These are phyloP conservation scores for Cotesia vestalis DNA, from an alignment of 1,140 invertebrate genomes.

Conservation along the genomic window DNA sequence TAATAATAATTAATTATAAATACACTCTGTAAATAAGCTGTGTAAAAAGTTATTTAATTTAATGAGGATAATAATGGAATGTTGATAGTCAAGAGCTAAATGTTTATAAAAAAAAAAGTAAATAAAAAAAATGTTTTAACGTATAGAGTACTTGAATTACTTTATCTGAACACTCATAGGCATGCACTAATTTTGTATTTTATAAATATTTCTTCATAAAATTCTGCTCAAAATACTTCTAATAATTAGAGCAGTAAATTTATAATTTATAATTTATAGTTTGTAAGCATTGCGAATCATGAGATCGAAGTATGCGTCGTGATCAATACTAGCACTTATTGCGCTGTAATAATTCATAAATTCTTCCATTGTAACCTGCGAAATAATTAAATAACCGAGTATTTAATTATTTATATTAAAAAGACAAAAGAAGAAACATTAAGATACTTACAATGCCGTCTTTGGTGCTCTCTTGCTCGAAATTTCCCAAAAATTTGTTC, in stretches of 20 bases:
- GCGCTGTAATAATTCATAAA: slow-evolving; percentile 94
- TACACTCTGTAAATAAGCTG: no score
- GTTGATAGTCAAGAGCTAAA: no score
- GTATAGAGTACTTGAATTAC: no score
- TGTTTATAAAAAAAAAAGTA: no score
- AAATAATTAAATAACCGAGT: slow-evolving; percentile 46
- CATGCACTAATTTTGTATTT: no score
- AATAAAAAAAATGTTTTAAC: no score
- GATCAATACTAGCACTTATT: slow-evolving; percentile 92
- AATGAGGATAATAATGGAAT: no score
- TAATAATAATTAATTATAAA: no score
- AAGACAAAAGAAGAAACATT: background rate
- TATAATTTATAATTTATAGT: slow-evolving; percentile 77
- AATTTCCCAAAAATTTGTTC: slow-evolving; percentile 85
- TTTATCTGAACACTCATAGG: no score
- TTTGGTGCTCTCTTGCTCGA: slow-evolving; percentile 81
- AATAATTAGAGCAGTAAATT: background rate
- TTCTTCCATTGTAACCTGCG: slow-evolving; percentile 90
- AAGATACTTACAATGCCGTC: slow-evolving; percentile 80
- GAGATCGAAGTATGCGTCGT: slow-evolving; percentile 93
- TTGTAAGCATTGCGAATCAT: slow-evolving; percentile 95
- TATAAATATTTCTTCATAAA: no score
- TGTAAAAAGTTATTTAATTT: no score
- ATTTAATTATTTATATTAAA: slow-evolving; percentile 10
- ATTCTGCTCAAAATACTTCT: no score